Base-by-base conservation (phyloP, 1,140 invertebrate species). In the Pogonognathellus flavescens region DNA sequence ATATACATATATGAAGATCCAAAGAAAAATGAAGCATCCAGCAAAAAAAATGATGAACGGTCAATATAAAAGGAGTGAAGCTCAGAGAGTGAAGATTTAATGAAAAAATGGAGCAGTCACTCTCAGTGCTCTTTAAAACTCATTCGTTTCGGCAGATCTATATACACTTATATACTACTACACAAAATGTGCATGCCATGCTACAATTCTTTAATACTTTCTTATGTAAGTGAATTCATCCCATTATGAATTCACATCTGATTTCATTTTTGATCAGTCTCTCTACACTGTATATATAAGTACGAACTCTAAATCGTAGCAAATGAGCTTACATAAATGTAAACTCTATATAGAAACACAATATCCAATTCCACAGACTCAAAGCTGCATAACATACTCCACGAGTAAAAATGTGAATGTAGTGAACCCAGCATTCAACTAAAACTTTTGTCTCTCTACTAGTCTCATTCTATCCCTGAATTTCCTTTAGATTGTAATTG, bases 11-110 rank as follows among this genome's bases (percentile, higher is more conserved):
- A 66, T 50, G 70, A 76, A 31, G n/a, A 18, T 76, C 25, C 31
- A 72, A 49, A 13, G 70, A 50, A 76, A 50, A 31, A 76, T 76
- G 70, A 76, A 41, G 70, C 70, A 18, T 49, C n/a, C 25, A 49
- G 14, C 22, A 25, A 76, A 76, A 76, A 76, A 76, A 76, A 76
- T 76, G 70, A 76, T 76, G 70, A 76, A 76, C 70, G 70, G 70
- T 76, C 70, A 76, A 76, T 76, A 76, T 76, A 76, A 76, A 76
- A 76, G 70, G 70, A 76, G 70, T 76, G 70, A 76, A 49, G 70
- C 41, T n/a, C n/a, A 76, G 49, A 76, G 70, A 76, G 41, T 49
- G 70, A 31, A 76, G 41, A 76, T 76, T 76, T 76, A 76, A 76
- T 76, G 70, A 76, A 76, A 70, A 76, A 76, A 76, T 76, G 41